Evolutionary conservation across 2,888 invertebrate species (phyloP), one percentile per base, ranked within the genome.

Genomic region (Xanthia togata): DNA sequence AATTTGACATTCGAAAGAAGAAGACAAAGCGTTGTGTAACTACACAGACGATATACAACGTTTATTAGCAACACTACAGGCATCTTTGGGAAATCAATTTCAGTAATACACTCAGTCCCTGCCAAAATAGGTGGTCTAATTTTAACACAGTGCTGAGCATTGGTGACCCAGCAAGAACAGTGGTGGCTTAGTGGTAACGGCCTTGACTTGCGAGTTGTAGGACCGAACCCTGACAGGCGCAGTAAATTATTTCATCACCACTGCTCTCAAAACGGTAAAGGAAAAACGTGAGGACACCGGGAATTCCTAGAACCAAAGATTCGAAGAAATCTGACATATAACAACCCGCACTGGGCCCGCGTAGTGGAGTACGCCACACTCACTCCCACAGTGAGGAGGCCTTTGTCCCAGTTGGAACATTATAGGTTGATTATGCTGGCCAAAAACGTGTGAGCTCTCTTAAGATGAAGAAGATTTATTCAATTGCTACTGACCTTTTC

Each of bases 401-500:
- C 12, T 62, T 35, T 14, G 12, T 62, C 23, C 35, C 23, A 35
- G 8, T 23, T 23, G 8, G 38, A 14, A 14, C 9, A 31, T 20
- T 31, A 31, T 8, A 53, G 1, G 8, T 4, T 38, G 14, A 63
- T 8, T n/a, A 53, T 53, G n/a, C 23, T n/a, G n/a, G 31, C 57
- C 31, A 59, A 31, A 17, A 17, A 44, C 20, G n/a, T 9, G n/a
- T n/a, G 14, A 64, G 9, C 5, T 38, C 11, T 69, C 44, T n/a
- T 2, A 44, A 14, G 12, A 17, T 35, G 20, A 38, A n/a, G 35
- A 74, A n/a, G 0, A 74, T 53, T 41, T 20, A 12, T 55, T 44
- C 20, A 38, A 41, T 20, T 20, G 0, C 23, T 47, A 74, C 76
- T 74, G 76, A 98, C 93, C 93, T 98, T 98, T 92, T 98, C 97